A percentile compares a stretch with the other conserved stretches of the same genome.
Evolutionary conservation across 2,113 vertebrate genomes (phyloP).

Genomic region (Helogale parvula): DNA sequence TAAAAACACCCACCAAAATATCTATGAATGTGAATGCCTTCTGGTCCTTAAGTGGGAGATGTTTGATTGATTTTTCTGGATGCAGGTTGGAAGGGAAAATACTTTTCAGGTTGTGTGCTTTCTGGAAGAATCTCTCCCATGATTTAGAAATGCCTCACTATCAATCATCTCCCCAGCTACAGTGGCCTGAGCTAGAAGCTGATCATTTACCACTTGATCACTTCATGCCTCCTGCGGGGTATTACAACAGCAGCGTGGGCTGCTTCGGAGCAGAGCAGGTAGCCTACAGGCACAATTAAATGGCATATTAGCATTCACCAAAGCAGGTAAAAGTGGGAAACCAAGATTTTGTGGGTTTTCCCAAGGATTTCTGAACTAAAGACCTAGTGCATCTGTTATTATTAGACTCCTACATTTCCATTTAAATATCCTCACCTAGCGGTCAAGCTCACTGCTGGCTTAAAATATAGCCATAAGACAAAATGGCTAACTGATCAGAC

Average conservation of each 20-base stretch:
- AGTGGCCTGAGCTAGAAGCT: background rate
- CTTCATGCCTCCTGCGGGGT: background rate
- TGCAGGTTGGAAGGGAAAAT: background rate
- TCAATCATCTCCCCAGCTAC: background rate
- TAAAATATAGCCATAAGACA: background rate
- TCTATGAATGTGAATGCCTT: background rate
- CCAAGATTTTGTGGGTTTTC: background rate
- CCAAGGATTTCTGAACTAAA: slow-evolving; percentile 8
- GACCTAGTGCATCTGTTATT: background rate
- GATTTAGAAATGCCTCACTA: background rate
- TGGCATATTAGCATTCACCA: background rate
- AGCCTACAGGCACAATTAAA: background rate
- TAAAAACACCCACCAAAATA: background rate
- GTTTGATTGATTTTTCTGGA: background rate
- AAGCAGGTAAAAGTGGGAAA: background rate
- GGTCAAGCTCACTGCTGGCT: background rate
- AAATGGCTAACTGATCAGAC: background rate
- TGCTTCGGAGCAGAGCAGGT: background rate
- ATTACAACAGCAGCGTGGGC: background rate
- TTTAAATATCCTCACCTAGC: background rate
- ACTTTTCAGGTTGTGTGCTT: background rate
- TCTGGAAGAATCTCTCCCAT: background rate
- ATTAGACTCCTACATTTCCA: background rate
- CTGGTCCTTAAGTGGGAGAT: background rate
- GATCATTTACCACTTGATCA: background rate